phyloP scores from a whole-genome alignment of 2,113 vertebrate species.

The Sterna hirundo region DNA sequence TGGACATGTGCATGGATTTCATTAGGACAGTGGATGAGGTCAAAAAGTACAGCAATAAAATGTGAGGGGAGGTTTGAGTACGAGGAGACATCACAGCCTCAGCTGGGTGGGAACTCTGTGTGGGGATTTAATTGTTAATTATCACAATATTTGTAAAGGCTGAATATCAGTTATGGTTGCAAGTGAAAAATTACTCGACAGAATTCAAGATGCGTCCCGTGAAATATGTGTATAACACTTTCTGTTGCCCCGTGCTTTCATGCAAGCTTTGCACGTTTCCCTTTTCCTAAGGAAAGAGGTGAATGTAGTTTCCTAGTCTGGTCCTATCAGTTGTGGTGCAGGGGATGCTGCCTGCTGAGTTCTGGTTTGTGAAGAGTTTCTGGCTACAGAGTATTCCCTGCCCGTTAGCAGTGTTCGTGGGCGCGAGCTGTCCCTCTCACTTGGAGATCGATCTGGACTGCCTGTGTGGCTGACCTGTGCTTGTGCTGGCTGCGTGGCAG shows the following conservation, averaged over 20 bases:
- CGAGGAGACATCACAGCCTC: not conserved
- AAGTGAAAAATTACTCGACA: not conserved
- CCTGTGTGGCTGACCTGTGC: not conserved
- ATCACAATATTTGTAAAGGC: not conserved
- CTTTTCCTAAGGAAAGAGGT: not conserved
- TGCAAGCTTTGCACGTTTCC: not conserved
- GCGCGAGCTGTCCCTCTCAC: not conserved
- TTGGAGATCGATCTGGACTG: not conserved
- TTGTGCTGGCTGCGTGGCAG: slow-evolving; percentile 46
- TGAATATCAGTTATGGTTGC: not conserved
- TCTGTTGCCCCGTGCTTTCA: not conserved
- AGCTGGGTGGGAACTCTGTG: not conserved
- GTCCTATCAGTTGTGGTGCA: not conserved
- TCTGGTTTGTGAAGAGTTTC: not conserved
- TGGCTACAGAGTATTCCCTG: not conserved
- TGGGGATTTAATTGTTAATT: not conserved
- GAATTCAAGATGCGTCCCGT: not conserved
- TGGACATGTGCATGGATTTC: not conserved
- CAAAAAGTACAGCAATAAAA: not conserved
- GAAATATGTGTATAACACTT: fast-evolving
- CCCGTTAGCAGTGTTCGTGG: not conserved
- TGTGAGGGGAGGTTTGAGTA: not conserved
- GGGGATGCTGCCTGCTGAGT: not conserved
- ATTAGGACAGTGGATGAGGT: not conserved
- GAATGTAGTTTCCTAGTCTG: not conserved